Evolutionary conservation across 1,140 invertebrate species (phyloP).

Genomic region (Ylistrum balloti): DNA sequence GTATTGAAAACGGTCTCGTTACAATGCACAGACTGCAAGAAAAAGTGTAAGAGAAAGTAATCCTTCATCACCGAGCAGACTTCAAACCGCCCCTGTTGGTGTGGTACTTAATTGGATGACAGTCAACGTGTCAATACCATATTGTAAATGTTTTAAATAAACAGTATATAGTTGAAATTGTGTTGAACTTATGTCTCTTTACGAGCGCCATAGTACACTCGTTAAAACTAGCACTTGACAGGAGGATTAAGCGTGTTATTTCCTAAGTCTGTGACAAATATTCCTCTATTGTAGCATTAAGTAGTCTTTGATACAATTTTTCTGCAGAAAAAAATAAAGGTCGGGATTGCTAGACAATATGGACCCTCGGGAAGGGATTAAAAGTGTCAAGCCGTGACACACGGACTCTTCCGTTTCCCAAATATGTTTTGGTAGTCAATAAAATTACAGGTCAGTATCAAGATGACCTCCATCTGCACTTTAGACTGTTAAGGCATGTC

Average conservation of each 20-base stretch:
- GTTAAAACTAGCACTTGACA: constrained; percentile 17
- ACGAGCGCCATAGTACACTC: background rate
- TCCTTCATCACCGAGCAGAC: background rate
- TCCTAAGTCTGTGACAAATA: constrained; percentile 8
- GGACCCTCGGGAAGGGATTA: background rate
- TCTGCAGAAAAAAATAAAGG: constrained; percentile 35
- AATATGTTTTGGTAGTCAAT: constrained; percentile 20
- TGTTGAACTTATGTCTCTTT: background rate
- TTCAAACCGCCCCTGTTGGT: background rate
- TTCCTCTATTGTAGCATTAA: constrained; percentile 8
- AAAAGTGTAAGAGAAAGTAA: background rate
- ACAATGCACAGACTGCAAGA: too few species aligned
- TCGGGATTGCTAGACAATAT: constrained; percentile 15
- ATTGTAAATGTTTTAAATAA: constrained; percentile 40
- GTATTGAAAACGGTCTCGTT: too few species aligned
- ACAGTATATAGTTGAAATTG: constrained; percentile 28
- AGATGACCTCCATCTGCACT: constrained; percentile 15
- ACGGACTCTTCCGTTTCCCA: background rate
- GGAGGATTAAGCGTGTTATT: background rate
- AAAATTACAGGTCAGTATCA: background rate
- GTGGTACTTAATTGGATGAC: background rate
- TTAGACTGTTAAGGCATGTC: background rate
- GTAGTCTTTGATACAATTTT: constrained; percentile 31
- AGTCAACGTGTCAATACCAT: background rate
- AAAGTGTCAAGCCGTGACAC: background rate